Conservation (phyloP, 2,888 invertebrate species). For the Lasioglossum villosulum region DNA sequence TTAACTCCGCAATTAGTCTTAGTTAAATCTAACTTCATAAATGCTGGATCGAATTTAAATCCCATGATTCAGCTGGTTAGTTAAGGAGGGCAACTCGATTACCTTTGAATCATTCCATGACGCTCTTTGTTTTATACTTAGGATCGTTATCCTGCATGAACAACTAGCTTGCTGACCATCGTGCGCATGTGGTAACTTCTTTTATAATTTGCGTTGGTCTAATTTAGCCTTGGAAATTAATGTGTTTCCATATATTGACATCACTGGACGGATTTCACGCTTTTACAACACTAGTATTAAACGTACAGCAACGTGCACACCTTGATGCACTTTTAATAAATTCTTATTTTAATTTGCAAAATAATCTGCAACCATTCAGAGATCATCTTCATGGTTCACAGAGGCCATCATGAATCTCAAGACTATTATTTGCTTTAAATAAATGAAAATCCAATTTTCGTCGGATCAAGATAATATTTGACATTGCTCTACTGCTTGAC, state of each 20-base stretch:
- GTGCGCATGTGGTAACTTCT: not conserved
- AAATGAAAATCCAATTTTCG: not conserved
- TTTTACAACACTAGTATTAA: not conserved
- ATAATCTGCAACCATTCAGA: not conserved
- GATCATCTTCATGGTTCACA: not conserved
- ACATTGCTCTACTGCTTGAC: not conserved
- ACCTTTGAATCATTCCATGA: conserved; percentile 6
- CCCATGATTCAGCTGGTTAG: conserved; percentile 4
- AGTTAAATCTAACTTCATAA: not conserved
- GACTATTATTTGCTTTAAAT: not conserved
- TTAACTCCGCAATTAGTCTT: not conserved
- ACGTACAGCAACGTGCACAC: not conserved
- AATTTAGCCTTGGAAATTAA: not conserved
- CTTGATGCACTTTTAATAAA: not conserved
- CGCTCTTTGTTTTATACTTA: not conserved
- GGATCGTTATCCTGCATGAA: conserved; percentile 1
- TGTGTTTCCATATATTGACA: not conserved
- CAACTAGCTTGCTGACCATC: conserved; percentile 1
- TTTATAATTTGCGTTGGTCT: not conserved
- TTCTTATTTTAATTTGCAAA: not conserved
- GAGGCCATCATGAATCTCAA: not conserved
- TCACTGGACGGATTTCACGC: not conserved
- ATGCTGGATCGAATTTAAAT: conserved; percentile 2
- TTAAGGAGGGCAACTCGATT: not conserved
- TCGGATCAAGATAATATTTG: not conserved